Base-by-base conservation (phyloP, 2,113 vertebrate species). In the Stigmatopora nigra region DNA sequence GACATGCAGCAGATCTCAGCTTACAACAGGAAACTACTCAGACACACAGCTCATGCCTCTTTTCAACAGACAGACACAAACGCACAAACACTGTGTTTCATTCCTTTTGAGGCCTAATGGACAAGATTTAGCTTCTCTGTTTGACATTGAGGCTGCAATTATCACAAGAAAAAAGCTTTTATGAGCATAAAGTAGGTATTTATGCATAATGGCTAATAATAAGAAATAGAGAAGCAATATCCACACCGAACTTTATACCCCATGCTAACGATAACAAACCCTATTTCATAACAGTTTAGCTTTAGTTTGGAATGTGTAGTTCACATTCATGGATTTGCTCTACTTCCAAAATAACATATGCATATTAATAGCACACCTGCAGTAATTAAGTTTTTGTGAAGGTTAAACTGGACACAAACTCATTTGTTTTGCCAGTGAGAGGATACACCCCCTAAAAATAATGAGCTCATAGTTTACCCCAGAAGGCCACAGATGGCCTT, bases 361-460 rank as follows among this genome's bases (percentile, higher is more conserved):
- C 49, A 67, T 77, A 64, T 71, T 77, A 53, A 70, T 25, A 63
- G 62, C 69, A 72, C 38, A 64, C 65, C 61, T 69, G 38, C 51
- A 57, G 52, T 73, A 84, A 84, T 75, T 82, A 72, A 84, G 82
- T 73, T 73, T 73, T 74, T 75, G 63, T 80, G 87, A 89, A 89
- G 87, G 84, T 88, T 86, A 84, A 88, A 81, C 69, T 81, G 81
- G 87, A 86, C 83, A 87, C 77, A 81, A 84, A 83, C 69, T 84
- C 74, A 89, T 88, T 80, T 82, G 73, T 78, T 83, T 73, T 63
- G 74, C 79, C 82, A 81, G 82, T 5, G 19, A 77, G 70, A 79
- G 72, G 63, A 67, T 73, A 57, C 36, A 51, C 59, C 75, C 69
- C 72, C 67, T 70, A 77, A 86, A 86, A 84, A 64, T 86, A 89